Base-by-base conservation (phyloP, 2,888 invertebrate genomes). In the Drosophila meridiana region DNA sequence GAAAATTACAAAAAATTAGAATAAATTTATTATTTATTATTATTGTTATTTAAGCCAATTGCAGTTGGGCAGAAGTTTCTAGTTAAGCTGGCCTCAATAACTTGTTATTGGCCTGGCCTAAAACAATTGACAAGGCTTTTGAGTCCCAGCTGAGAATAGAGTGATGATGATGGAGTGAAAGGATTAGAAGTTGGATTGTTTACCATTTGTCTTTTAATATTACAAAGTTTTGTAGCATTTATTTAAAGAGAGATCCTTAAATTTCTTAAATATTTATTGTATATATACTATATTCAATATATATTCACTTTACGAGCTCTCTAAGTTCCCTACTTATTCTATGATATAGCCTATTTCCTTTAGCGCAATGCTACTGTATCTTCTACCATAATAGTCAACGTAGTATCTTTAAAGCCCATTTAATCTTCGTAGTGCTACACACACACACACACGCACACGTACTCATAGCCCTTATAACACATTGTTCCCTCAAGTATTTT, bases 21-120 rank as follows among this genome's bases (percentile, higher is more conserved):
- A 55, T 20, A 28, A 40, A 34, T 47, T 28, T 26, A 36, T 53
- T 34, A 34, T 45, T 66, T 60, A 40, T 40, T 38, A 8, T 28
- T 28, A 26, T 38, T 48, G 14, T 14, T 34, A 13, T 26, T 28
- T 28, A 43, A n/a, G 28, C 13, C n/a, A 40, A 43, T 34, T 26
- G 20, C 2, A 57, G 32, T 26, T 20, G 56, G 56, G 2, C 11
- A 20, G 0, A 30, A 32, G 42, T 32, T 42, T 6, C 13, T 1
- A 13, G 8, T 11, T n/a, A 57, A 13, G 20, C 20, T 20, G 20
- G 20, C 20, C 20, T 20, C 40, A 2, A 38, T 28, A 56, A 30
- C 14, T 40, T 56, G 2, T 32, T 20, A 43, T 43, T 43, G 20
- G n/a, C 28, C 14, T 7, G 32, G 26, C 26, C 30, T 13, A 20